Conservation (phyloP, 2,113 vertebrate species). For the Cygnus buccinator region DNA sequence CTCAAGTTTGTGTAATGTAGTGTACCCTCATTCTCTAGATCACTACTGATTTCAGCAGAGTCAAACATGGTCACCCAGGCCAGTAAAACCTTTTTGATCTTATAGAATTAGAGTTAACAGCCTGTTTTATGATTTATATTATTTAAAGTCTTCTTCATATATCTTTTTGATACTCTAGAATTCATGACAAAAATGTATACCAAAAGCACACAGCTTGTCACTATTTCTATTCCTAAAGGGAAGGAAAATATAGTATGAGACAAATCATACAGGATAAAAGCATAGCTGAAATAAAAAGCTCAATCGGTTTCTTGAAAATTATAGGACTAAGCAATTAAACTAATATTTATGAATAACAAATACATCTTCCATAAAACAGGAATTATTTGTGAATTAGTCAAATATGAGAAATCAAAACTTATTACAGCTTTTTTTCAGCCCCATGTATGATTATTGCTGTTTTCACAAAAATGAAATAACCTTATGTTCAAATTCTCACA, state of each 20-base stretch:
- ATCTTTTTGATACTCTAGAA: neutral
- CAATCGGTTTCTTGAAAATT: neutral
- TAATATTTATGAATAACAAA: neutral
- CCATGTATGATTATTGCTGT: neutral
- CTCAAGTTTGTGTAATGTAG: neutral
- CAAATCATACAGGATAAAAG: neutral
- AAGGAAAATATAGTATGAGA: neutral
- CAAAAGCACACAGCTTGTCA: neutral
- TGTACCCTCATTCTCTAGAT: neutral
- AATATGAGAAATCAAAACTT: neutral
- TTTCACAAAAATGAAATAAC: neutral
- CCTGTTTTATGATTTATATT: neutral
- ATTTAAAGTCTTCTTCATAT: neutral
- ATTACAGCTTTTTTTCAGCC: neutral
- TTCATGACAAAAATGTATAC: neutral
- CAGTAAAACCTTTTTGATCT: neutral
- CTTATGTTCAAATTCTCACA: slow-evolving; percentile 35
- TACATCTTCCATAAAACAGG: neutral
- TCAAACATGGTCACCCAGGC: neutral
- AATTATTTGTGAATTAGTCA: neutral
- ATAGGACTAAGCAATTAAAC: neutral
- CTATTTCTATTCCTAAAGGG: neutral
- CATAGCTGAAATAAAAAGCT: neutral
- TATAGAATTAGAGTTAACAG: neutral
- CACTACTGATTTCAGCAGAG: neutral